phyloP scores from a whole-genome alignment of 2,797 vertebrate species.

The Labeo calbasu region DNA sequence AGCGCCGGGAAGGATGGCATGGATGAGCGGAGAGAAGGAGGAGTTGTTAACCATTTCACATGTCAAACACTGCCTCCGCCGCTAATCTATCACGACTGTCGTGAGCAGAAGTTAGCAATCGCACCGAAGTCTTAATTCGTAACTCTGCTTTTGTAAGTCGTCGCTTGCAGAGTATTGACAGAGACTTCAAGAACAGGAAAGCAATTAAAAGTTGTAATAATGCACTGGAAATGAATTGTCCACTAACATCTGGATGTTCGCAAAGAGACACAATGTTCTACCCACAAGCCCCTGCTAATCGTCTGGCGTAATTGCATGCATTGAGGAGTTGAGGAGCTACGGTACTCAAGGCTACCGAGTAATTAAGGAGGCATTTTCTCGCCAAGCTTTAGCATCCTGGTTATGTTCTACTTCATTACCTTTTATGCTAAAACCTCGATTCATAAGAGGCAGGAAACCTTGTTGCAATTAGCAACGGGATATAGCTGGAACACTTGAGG shows the following conservation, averaged over 20 bases:
- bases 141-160: conserved; percentile 5
- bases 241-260: conserved; percentile 62
- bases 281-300: conserved; percentile 77
- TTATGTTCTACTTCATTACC: conserved; percentile 83
- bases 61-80: neutral
- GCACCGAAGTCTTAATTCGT: neutral
- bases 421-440: conserved; percentile 82
- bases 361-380: conserved; percentile 84
- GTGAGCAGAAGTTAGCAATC: conserved; percentile 29
- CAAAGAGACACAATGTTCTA: conserved; percentile 69
- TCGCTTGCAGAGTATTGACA: conserved; percentile 6
- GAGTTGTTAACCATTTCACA: conserved; percentile 59
- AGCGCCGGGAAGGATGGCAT: conserved; percentile 15
- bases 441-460: conserved; percentile 79
- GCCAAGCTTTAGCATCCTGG: conserved; percentile 77
- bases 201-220: conserved; percentile 60
- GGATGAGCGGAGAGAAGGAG: conserved; percentile 44
- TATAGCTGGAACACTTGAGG: conserved; percentile 65
- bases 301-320: conserved; percentile 79
- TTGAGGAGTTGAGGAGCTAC: conserved; percentile 73
- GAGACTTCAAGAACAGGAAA: conserved; percentile 46
- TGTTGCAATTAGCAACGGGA: conserved; percentile 79
- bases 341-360: conserved; percentile 79
- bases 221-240: conserved; percentile 57
- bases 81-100: conserved; percentile 40